These are phyloP conservation scores for Perdix hodgsoniae DNA, from an alignment of 2,797 vertebrate genomes.

Conservation along the genomic window DNA sequence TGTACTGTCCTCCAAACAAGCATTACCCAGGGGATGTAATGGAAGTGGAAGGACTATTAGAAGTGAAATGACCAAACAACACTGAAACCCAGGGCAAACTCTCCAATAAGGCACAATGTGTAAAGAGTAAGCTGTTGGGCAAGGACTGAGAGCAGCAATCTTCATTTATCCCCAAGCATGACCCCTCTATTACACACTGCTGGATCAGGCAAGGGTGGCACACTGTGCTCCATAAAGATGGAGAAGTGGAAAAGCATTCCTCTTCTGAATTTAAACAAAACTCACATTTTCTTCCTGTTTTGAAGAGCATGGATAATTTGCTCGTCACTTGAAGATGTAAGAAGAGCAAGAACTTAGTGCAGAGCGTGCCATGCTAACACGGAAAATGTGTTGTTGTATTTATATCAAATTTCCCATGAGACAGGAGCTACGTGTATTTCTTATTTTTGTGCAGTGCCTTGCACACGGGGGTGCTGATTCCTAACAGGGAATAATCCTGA, in stretches of 20 bases:
- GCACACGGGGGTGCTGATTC: background rate
- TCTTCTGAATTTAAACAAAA: background rate
- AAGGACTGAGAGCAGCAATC: background rate
- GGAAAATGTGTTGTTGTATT: background rate
- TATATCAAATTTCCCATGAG: background rate
- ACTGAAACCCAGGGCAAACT: background rate
- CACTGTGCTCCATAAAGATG: background rate
- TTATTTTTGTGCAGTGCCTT: background rate
- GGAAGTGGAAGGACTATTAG: background rate
- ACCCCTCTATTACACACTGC: background rate
- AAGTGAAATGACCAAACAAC: background rate
- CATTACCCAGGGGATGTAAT: conserved; percentile 11
- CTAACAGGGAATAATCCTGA: background rate
- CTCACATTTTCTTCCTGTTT: background rate
- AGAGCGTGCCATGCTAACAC: background rate
- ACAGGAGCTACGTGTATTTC: background rate
- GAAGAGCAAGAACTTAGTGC: background rate
- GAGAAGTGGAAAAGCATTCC: background rate
- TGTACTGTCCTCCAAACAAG: conserved; percentile 26
- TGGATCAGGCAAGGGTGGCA: background rate
- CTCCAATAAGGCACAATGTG: background rate
- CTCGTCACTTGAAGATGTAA: background rate
- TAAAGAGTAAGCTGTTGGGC: background rate
- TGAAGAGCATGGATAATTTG: background rate
- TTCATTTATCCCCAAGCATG: background rate